phyloP scores from a whole-genome alignment of 2,888 invertebrate species.

The Archips crataeganus region DNA sequence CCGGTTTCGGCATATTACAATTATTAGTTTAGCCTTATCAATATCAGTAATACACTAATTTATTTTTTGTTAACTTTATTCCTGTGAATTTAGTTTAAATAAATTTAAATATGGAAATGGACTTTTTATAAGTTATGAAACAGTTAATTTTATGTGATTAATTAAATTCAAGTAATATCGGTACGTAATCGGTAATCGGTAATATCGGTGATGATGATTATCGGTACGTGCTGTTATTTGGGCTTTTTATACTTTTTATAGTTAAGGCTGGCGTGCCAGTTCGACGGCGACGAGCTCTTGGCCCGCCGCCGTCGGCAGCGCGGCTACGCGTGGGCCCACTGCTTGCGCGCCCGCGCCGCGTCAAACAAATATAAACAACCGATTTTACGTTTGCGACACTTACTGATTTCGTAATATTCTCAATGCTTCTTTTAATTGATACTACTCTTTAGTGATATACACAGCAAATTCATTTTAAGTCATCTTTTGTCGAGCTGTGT shows the following conservation, averaged over 20 bases:
- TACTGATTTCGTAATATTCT: conserved; percentile 16
- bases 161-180: too few species aligned
- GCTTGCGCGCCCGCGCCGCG: conserved; percentile 5
- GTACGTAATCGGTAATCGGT: too few species aligned
- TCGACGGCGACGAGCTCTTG: neutral
- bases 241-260: neutral
- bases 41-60: too few species aligned
- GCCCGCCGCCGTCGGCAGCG: neutral
- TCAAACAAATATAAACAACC: conserved; percentile 35
- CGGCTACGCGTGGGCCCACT: neutral
- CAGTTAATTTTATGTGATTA: too few species aligned
- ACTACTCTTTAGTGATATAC: neutral
- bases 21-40: neutral
- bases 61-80: too few species aligned
- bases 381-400: conserved; percentile 16
- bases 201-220: too few species aligned
- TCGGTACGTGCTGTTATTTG: neutral
- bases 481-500: too few species aligned
- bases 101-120: too few species aligned
- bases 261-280: neutral
- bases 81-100: too few species aligned
- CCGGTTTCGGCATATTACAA: neutral
- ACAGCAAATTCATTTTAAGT: neutral
- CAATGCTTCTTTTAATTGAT: neutral
- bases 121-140: too few species aligned